phyloP scores from a whole-genome alignment of 2,113 vertebrate species.

The Columba livia region DNA sequence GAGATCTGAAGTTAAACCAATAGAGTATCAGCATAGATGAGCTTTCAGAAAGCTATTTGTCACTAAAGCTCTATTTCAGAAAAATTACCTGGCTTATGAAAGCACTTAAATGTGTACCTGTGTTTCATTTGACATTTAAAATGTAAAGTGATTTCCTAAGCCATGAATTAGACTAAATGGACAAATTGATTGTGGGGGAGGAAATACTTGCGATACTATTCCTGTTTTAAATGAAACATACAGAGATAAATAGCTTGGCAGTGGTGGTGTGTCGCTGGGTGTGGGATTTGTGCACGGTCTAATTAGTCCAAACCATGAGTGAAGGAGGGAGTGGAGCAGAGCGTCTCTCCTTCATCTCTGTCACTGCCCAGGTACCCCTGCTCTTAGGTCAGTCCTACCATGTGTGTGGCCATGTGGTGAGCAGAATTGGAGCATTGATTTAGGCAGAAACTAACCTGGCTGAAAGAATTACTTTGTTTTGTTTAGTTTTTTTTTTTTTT shows the following conservation, averaged over 20 bases:
- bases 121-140: not conserved
- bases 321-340: not conserved
- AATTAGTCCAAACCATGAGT: not conserved
- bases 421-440: not conserved
- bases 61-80: not conserved
- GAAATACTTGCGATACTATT: not conserved
- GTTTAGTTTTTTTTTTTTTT: not conserved
- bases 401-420: accelerated
- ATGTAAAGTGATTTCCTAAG: not conserved
- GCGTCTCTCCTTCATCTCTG: not conserved
- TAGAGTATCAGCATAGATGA: not conserved
- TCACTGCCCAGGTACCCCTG: not conserved
- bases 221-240: not conserved
- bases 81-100: not conserved
- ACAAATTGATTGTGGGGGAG: not conserved
- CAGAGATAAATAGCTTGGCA: accelerated
- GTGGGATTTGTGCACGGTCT: not conserved
- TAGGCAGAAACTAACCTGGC: not conserved
- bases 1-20: not conserved
- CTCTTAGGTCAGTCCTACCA: not conserved
- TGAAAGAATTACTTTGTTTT: not conserved
- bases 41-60: not conserved
- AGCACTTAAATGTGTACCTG: not conserved
- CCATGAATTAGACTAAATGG: not conserved
- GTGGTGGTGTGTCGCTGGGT: not conserved